Percentiles rank a stretch among this genome's conserved stretches.
Conservation (phyloP, 2,113 vertebrate species). For the Chlamydotis undulata region DNA sequence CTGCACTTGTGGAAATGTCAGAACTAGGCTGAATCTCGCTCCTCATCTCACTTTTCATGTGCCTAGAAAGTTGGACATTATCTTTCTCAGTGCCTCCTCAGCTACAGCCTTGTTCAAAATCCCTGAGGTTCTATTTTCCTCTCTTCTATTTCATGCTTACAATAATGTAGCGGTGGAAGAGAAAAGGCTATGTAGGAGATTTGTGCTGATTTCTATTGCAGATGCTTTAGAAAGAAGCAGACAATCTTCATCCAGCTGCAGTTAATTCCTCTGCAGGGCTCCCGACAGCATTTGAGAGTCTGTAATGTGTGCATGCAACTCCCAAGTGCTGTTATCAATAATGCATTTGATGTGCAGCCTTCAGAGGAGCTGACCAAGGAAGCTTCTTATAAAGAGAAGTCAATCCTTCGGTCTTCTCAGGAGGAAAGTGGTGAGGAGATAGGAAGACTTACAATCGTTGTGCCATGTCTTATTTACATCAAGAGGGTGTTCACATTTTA, state of each 20-base stretch:
- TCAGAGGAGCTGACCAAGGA: background rate
- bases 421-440: background rate
- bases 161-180: background rate
- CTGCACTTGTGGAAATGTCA: background rate
- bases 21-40: background rate
- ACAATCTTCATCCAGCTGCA: background rate
- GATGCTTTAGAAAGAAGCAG: background rate
- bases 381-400: background rate
- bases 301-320: background rate
- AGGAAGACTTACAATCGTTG: background rate
- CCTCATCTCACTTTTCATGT: background rate
- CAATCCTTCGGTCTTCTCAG: background rate
- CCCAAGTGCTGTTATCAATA: constrained; percentile 30
- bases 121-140: background rate
- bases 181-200: background rate
- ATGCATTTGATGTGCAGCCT: background rate
- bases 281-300: background rate
- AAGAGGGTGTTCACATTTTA: background rate
- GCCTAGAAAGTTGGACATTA: background rate
- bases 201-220: background rate
- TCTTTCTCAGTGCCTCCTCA: background rate
- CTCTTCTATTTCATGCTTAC: background rate
- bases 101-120: background rate
- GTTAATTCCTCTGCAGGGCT: background rate
- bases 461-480: constrained; percentile 5